These are phyloP conservation scores for Drosophila nr. perissopoda DNA, from an alignment of 2,888 invertebrate species.

Conservation along the genomic window DNA sequence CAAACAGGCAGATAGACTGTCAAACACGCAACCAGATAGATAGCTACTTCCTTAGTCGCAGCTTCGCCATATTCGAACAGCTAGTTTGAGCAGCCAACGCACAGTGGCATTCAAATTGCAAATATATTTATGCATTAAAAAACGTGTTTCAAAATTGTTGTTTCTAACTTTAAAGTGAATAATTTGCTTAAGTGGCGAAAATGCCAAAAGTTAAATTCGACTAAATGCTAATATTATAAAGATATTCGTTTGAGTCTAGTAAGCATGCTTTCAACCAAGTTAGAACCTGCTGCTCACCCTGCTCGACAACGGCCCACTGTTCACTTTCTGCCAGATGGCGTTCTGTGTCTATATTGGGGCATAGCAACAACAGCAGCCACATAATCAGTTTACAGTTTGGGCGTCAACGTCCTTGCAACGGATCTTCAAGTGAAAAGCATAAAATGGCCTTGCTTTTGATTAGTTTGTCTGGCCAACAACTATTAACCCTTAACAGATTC, in stretches of 20 bases:
- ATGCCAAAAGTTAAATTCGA: neutral
- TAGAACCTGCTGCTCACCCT: neutral
- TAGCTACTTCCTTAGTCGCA: slow-evolving; percentile 11
- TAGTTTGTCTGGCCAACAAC: slow-evolving; percentile 18
- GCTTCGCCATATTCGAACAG: slow-evolving; percentile 13
- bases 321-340: neutral
- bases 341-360: slow-evolving; percentile 56
- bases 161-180: neutral
- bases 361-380: slow-evolving; percentile 31
- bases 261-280: neutral
- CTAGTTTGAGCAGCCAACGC: slow-evolving; percentile 4
- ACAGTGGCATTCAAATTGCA: slow-evolving; percentile 8
- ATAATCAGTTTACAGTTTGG: slow-evolving; percentile 37
- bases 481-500: slow-evolving; percentile 29
- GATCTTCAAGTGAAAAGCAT: slow-evolving; percentile 29
- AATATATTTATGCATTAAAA: neutral
- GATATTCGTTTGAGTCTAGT: neutral
- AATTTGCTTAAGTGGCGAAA: neutral
- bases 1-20: slow-evolving; percentile 2
- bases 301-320: slow-evolving; percentile 6
- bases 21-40: slow-evolving; percentile 8
- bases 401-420: slow-evolving; percentile 10
- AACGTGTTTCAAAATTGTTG: neutral
- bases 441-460: slow-evolving; percentile 42
- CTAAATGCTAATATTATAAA: neutral